These are phyloP conservation scores for Calycopis cecrops DNA, from an alignment of 1,140 invertebrate genomes.

Conservation along the genomic window DNA sequence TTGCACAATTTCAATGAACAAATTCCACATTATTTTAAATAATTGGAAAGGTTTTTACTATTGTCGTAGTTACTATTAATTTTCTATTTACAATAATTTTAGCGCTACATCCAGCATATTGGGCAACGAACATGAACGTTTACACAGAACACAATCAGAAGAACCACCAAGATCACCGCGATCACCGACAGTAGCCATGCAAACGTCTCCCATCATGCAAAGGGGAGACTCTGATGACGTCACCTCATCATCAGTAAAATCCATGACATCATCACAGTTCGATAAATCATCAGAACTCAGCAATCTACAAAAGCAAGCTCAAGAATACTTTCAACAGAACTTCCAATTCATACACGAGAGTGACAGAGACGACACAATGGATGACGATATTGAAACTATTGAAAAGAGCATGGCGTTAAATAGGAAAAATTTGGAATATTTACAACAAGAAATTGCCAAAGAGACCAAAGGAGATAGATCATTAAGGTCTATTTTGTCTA, in stretches of 20 bases:
- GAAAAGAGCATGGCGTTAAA: constrained; percentile 74
- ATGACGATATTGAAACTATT: constrained; percentile 71
- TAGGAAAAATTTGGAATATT: constrained; percentile 68
- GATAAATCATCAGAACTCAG: constrained; percentile 68
- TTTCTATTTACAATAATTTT: not conserved
- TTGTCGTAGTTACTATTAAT: not conserved
- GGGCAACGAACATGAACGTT: constrained; percentile 81
- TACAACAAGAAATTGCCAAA: constrained; percentile 73
- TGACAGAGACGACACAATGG: constrained; percentile 72
- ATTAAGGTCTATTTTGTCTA: constrained; percentile 57
- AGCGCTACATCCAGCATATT: constrained; percentile 49
- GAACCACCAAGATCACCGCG: constrained; percentile 85
- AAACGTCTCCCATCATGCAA: constrained; percentile 49
- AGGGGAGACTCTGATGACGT: constrained; percentile 64
- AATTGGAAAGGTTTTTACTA: too few relatives aligned
- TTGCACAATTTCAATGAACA: too few relatives aligned
- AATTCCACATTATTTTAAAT: too few relatives aligned
- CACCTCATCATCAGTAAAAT: constrained; percentile 63
- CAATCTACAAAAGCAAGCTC: constrained; percentile 58
- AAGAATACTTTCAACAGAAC: constrained; percentile 74
- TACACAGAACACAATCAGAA: constrained; percentile 88
- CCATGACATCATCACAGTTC: constrained; percentile 56
- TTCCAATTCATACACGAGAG: constrained; percentile 74
- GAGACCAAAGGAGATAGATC: constrained; percentile 62
- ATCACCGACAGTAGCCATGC: constrained; percentile 58